Conservation (phyloP, 2,888 invertebrate species). For the Epinotia ramella region DNA sequence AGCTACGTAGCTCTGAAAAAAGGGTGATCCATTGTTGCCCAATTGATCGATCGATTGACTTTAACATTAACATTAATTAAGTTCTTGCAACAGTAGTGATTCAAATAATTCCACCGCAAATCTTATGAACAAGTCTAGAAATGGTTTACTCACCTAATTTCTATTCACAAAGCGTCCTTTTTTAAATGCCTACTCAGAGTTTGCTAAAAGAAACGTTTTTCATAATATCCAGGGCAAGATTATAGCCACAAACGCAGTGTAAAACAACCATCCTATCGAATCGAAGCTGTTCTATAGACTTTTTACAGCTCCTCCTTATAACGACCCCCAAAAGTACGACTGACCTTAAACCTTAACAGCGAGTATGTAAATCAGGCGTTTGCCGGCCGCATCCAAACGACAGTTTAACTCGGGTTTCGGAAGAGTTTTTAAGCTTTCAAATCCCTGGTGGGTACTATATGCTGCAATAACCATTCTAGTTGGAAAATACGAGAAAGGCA, state of each 20-base stretch:
- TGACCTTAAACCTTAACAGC: conserved; percentile 23
- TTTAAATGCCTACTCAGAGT: no score
- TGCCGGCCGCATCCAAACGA: conserved; percentile 1
- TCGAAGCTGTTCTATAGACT: conserved; percentile 18
- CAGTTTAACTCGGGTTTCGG: conserved; percentile 7
- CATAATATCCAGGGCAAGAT: no score
- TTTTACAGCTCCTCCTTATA: conserved; percentile 17
- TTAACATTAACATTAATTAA: no score
- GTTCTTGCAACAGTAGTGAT: no score
- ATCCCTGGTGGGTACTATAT: background rate
- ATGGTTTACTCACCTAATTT: no score
- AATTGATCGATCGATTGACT: no score
- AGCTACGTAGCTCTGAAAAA: no score
- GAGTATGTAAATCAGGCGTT: conserved; percentile 11
- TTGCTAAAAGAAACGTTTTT: no score
- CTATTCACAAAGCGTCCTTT: no score
- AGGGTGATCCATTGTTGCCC: no score
- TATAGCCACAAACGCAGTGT: conserved; percentile 6
- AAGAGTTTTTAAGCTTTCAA: conserved; percentile 1
- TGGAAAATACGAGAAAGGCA: background rate
- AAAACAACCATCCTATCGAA: background rate
- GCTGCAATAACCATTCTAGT: background rate
- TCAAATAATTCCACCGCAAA: no score
- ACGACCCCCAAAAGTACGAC: conserved; percentile 26
- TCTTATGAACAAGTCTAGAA: no score